Conservation (phyloP, 2,797 vertebrate genomes). For the Macropus fuliginosus region DNA sequence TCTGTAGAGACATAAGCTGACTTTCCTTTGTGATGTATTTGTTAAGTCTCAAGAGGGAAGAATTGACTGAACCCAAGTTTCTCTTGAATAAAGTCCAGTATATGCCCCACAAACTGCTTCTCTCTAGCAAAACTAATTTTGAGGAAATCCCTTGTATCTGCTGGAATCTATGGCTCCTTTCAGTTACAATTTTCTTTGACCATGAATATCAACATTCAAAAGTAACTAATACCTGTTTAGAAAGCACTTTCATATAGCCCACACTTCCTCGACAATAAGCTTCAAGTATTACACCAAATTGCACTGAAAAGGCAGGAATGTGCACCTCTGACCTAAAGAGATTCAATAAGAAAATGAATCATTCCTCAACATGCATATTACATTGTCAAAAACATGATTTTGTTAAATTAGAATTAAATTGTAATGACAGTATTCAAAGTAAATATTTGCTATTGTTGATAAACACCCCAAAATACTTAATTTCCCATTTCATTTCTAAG, state of each 20-base stretch:
- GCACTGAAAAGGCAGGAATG: conserved; percentile 93
- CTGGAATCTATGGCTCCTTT: not conserved
- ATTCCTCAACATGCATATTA: conserved; percentile 23
- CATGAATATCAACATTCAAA: conserved; percentile 30
- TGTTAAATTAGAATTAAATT: conserved; percentile 31
- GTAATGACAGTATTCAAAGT: conserved; percentile 3
- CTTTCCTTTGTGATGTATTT: not conserved
- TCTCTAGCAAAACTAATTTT: not conserved
- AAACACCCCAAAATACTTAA: conserved; percentile 24
- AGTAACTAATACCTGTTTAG: conserved; percentile 91
- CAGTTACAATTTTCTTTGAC: not conserved
- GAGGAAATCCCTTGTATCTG: not conserved
- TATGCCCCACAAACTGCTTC: not conserved
- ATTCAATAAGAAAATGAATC: conserved; percentile 52
- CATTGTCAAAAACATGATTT: conserved; percentile 38
- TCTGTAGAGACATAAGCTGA: not conserved
- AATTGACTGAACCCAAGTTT: not conserved
- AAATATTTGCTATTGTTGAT: not conserved
- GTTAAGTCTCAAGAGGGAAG: not conserved
- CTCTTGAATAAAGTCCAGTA: not conserved
- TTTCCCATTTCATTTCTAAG: conserved; percentile 2
- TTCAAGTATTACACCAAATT: conserved; percentile 96
- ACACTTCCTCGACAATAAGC: conserved; percentile 97
- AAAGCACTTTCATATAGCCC: conserved; percentile 97
- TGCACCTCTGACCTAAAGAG: conserved; percentile 90